These are phyloP conservation scores for Passerina amoena DNA, from an alignment of 2,113 vertebrate genomes.

Conservation along the genomic window DNA sequence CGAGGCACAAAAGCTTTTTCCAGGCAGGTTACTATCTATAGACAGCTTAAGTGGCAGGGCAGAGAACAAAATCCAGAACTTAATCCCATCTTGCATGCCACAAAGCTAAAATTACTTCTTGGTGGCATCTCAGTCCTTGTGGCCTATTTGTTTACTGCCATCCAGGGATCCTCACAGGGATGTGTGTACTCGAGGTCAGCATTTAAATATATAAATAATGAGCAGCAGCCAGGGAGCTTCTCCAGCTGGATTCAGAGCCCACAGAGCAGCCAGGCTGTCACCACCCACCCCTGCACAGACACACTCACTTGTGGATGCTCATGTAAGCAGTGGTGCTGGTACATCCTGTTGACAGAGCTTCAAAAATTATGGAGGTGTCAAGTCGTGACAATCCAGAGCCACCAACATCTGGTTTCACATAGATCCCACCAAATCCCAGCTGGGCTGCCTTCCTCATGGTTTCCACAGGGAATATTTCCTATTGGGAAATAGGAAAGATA, in stretches of 20 bases:
- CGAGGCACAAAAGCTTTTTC: neutral
- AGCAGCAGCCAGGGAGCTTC: neutral
- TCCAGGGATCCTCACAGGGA: neutral
- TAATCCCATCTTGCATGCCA: neutral
- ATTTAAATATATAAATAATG: neutral
- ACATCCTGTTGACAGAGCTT: conserved; percentile 94
- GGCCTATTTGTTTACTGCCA: neutral
- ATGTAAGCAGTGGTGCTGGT: conserved; percentile 96
- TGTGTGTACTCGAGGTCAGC: neutral
- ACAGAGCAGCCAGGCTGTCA: neutral
- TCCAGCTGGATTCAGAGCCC: neutral
- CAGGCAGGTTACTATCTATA: conserved; percentile 29
- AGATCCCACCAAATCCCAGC: conserved; percentile 93
- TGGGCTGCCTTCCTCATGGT: conserved; percentile 88
- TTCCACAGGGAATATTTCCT: conserved; percentile 94
- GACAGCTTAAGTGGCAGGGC: neutral
- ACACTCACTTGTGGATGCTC: conserved; percentile 95
- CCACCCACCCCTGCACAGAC: neutral
- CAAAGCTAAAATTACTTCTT: conserved; percentile 19
- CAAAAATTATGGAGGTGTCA: conserved; percentile 93
- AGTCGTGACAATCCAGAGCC: conserved; percentile 93
- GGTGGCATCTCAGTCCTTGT: neutral
- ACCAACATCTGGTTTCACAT: conserved; percentile 87
- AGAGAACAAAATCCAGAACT: conserved; percentile 28
- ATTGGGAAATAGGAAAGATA: neutral